Evolutionary conservation across 2,113 vertebrate species (phyloP), one percentile per base, ranked within the genome.

Genomic region (Bos indicus): DNA sequence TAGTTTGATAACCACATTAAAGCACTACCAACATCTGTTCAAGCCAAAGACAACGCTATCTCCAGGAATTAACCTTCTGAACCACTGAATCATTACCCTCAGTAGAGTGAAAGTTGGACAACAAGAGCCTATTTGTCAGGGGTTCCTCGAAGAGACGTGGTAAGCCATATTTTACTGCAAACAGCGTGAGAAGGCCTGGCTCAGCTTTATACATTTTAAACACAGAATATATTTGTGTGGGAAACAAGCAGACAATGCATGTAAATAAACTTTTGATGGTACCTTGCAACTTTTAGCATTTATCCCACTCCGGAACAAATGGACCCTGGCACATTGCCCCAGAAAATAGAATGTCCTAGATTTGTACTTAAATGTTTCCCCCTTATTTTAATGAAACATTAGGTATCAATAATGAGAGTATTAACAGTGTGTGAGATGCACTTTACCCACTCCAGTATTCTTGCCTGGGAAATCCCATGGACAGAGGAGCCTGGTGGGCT

Each of bases 1-100:
- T 98, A 99, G 99, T 99, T 99, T 99, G 99, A 99, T 99, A 99
- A 99, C 99, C 99, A 99, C 99, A 99, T 99, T 99, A 99, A 99
- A 99, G 99, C 99, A 98, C 99, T 98, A 99, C 99, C 99, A 99
- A 99, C 99, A 99, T 99, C 99, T 99, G 99, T 99, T 99, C 98
- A 98, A 98, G 99, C 99, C 98, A 99, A 99, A 99, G 99, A 99
- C 99, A 99, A 99, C 98, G 98, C 99, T 99, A 99, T 99, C 99
- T 99, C 98, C 98, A 99, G 99, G 99, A 99, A 99, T 99, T 99
- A 99, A 99, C 99, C 99, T 99, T 98, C 99, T 99, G 98, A 99
- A 99, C 99, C 98, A 99, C 99, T 98, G 99, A 99, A 99, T 99
- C 99, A 99, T 99, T 99, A 99, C 99, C 99, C 99, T 99, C 98